A percentile compares a stretch with the other conserved stretches of the same genome.
Conservation (phyloP, 2,888 invertebrate genomes). For the Protonemura montana region DNA sequence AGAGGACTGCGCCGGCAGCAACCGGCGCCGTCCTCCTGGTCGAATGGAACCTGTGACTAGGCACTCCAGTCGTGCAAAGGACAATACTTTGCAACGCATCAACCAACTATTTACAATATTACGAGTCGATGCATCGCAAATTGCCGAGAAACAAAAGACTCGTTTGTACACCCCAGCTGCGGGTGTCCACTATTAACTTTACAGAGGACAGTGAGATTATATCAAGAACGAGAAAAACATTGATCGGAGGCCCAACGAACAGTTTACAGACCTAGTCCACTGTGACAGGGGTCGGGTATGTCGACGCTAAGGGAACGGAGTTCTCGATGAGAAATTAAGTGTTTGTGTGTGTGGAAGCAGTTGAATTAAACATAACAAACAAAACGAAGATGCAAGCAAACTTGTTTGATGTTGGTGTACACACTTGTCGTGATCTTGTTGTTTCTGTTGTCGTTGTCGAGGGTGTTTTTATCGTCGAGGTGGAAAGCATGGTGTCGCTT, state of each 20-base stretch:
- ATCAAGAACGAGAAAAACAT: slow-evolving; percentile 16
- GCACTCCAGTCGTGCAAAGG: slow-evolving; percentile 12
- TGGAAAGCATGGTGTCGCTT: slow-evolving; percentile 55
- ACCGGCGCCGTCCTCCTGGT: background rate
- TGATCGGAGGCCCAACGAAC: slow-evolving; percentile 46
- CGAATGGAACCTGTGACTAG: background rate
- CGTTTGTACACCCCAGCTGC: background rate
- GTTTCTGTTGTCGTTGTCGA: slow-evolving; percentile 3
- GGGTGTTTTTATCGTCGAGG: background rate
- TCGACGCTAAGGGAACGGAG: background rate
- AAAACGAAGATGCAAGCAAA: slow-evolving; percentile 33
- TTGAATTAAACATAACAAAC: slow-evolving; percentile 28
- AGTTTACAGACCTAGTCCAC: slow-evolving; percentile 48
- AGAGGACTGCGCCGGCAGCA: background rate
- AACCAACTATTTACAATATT: slow-evolving; percentile 12
- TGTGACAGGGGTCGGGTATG: background rate
- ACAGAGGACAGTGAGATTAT: background rate
- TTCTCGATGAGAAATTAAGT: background rate
- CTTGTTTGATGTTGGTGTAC: slow-evolving; percentile 22
- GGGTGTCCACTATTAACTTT: background rate
- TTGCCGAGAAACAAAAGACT: background rate
- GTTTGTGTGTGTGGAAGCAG: slow-evolving; percentile 19
- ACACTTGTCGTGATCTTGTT: background rate
- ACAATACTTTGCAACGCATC: slow-evolving; percentile 7
- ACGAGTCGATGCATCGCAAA: slow-evolving; percentile 15